Conservation (phyloP, 2,888 invertebrate genomes). For the Platypus cylindrus region DNA sequence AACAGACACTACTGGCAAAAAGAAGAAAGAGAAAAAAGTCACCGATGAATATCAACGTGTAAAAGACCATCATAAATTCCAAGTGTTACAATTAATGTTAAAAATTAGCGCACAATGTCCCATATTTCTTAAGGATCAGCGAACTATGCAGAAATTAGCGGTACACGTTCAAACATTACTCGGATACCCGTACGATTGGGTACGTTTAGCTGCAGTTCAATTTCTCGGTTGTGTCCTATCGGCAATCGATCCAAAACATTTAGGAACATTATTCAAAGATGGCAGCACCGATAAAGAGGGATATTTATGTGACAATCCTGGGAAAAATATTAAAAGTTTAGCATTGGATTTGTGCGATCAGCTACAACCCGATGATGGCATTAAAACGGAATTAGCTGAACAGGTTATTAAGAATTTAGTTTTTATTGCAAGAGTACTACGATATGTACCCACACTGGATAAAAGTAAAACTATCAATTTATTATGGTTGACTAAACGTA, state of each 20-base stretch:
- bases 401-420: conserved; percentile 60
- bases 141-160: conserved; percentile 45
- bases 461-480: conserved; percentile 45
- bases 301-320: conserved; percentile 48
- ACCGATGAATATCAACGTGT: conserved; percentile 47
- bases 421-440: conserved; percentile 55
- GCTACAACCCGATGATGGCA: conserved; percentile 45
- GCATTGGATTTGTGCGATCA: conserved; percentile 66
- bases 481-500: conserved; percentile 60
- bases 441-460: conserved; percentile 35
- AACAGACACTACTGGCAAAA: conserved; percentile 34
- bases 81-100: conserved; percentile 56
- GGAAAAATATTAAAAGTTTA: conserved; percentile 49
- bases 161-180: conserved; percentile 59
- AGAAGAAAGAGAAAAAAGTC: conserved; percentile 27
- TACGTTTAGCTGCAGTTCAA: conserved; percentile 64
- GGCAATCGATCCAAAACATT: conserved; percentile 46
- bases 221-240: conserved; percentile 61
- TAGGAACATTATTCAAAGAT: conserved; percentile 39
- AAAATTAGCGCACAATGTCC: conserved; percentile 55
- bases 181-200: conserved; percentile 77
- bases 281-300: conserved; percentile 22
- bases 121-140: conserved; percentile 40
- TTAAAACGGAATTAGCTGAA: conserved; percentile 61
- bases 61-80: conserved; percentile 63